Evolutionary conservation across 2,888 invertebrate genomes (phyloP), one percentile per base, ranked within the genome.

Genomic region (Troilus luridus): DNA sequence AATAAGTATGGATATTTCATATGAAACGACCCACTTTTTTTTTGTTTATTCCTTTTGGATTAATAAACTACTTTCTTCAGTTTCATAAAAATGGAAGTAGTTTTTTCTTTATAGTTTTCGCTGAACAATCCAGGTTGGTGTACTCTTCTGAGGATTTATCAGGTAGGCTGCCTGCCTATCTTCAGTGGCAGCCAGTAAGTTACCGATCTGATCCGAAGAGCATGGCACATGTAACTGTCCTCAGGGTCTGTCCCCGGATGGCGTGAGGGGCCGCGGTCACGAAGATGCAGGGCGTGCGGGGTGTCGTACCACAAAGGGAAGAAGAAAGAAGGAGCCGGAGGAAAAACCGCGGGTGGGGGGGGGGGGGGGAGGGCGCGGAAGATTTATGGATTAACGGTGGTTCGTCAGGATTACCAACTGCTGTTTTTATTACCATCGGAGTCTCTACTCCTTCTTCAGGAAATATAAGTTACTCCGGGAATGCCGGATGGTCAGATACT

Each of bases 381-480:
- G 85, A 85, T 85, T 85, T 85, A 85, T 85, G 85, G 85, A 85
- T 85, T 85, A 85, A 85, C 85, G 85, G 85, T 85, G 85, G 85
- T 58, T 58, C 85, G 11, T 85, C 85, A 56, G 85, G 21, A 56
- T 85, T 85, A 85, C 85, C 72, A 85, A 85, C 85, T 85, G 85
- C 56, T 56, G 56, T 85, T 85, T 85, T 85, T 85, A 85, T 85
- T 85, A 85, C 54, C 72, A 41, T 41, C 27, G 27, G 72, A 17
- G 17, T 77, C 72, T 19, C 72, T 67, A 24, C 67, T 12, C 8
- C 64, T 59, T 67, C 72, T 41, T 17, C 17, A 77, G 72, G 72
- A 77, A 77, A 77, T 77, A 77, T 77, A 77, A 77, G 72, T 77
- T 41, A 77, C 72, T 41, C n/a, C 7, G 27, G 24, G 72, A 77